These are phyloP conservation scores for Panthera leo DNA, from an alignment of 2,113 vertebrate genomes.

Conservation along the genomic window DNA sequence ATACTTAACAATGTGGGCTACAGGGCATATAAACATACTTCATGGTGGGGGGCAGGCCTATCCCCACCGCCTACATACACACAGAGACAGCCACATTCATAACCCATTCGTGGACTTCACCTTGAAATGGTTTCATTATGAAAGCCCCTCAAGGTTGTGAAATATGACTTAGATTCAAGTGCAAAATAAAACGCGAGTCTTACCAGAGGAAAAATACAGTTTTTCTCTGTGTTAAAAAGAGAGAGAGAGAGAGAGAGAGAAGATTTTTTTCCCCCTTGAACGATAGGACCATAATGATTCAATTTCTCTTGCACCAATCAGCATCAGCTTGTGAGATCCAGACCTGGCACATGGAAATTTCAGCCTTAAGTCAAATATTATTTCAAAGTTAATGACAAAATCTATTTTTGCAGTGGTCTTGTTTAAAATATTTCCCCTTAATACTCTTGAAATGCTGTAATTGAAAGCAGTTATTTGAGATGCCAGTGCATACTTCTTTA, in stretches of 20 bases:
- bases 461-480: constrained; percentile 84
- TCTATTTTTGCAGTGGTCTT: constrained; percentile 87
- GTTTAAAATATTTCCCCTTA: constrained; percentile 86
- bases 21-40: background rate
- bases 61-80: background rate
- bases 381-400: constrained; percentile 87
- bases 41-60: background rate
- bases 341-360: constrained; percentile 81
- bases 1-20: background rate
- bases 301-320: constrained; percentile 64
- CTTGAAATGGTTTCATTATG: background rate
- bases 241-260: background rate
- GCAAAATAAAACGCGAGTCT: constrained; percentile 56
- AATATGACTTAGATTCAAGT: constrained; percentile 13
- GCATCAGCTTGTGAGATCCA: constrained; percentile 55
- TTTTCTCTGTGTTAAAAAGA: constrained; percentile 53
- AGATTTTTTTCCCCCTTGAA: background rate
- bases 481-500: constrained; percentile 84
- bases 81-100: background rate
- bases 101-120: background rate
- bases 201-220: constrained; percentile 29
- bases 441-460: constrained; percentile 85
- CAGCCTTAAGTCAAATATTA: constrained; percentile 84
- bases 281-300: constrained; percentile 41
- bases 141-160: background rate